Evolutionary conservation across 2,888 invertebrate genomes (phyloP).

Genomic region (Coleophora flavipennella): DNA sequence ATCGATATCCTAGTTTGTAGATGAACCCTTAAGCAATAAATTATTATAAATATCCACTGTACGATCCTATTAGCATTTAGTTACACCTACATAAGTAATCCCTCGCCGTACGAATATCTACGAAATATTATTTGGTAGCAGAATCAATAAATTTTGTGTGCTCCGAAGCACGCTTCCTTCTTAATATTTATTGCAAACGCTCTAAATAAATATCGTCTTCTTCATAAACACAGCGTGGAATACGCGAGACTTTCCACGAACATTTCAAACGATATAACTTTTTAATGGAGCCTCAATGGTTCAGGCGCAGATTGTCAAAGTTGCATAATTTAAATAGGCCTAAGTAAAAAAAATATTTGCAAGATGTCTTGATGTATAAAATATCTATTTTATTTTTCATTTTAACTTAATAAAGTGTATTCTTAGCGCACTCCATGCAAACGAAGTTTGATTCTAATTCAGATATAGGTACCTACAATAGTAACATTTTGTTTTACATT

Average conservation of each 20-base stretch:
- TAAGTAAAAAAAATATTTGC: no score
- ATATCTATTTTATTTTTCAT: no score
- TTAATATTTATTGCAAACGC: constrained; percentile 6
- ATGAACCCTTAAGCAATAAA: no score
- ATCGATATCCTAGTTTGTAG: no score
- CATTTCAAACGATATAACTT: constrained; percentile 9
- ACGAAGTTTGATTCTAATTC: no score
- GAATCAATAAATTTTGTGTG: constrained; percentile 7
- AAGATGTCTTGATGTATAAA: no score
- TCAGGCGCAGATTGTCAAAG: not conserved
- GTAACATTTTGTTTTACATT: no score
- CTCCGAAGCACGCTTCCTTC: constrained; percentile 1
- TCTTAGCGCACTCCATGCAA: no score
- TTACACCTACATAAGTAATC: constrained; percentile 1
- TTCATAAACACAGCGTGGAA: constrained; percentile 3
- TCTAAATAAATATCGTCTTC: constrained; percentile 7
- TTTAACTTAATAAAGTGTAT: no score
- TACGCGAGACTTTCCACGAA: constrained; percentile 2
- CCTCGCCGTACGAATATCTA: not conserved
- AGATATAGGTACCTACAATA: no score
- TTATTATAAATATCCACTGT: no score
- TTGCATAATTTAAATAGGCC: not conserved
- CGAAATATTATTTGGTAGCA: not conserved
- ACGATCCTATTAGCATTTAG: no score
- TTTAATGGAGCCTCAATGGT: constrained; percentile 7